Base-by-base conservation (phyloP, 2,888 invertebrate genomes). In the Parasteatoda lunata region DNA sequence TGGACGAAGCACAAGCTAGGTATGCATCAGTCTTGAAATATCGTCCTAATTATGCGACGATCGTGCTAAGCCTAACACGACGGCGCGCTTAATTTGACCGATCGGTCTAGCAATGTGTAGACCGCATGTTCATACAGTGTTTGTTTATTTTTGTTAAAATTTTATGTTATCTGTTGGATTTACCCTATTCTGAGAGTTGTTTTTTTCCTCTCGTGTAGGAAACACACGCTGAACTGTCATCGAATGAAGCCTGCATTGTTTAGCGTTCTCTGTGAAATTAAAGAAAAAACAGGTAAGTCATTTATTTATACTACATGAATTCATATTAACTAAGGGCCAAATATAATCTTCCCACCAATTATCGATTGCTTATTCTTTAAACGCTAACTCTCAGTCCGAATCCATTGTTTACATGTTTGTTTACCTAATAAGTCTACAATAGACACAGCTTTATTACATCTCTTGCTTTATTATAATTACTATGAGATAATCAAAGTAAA, bases 161-260 rank as follows among this genome's bases (percentile, higher is more conserved):
- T 75, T 45, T 75, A 30, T 65, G 15, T 69, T 65, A 79, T 77
- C 48, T 70, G 54, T 72, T 30, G 77, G 77, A 73, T 71, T 72
- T 64, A 78, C n/a, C 83, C 77, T 72, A 66, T 78, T 15, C 72
- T 84, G 84, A 84, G 78, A 84, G 77, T 73, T 72, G 65, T 77
- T 84, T 65, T 82, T 9, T 59, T 59, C n/a, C 59, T 59, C 59
- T 88, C 80, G 72, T 80, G 48, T 81, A 96, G 99, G 92, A 99
- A 99, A 94, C 98, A 99, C 93, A 98, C 98, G 87, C 94, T 99
- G 90, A 98, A 98, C 93, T 98, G 98, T 93, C 99, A 99, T 93
- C 95, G 98, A 92, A 98, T 99, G 98, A 98, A 98, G 93, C 98
- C 98, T 91, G 98, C 99, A 79, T 93, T 99, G 91, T 99, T 98